phyloP scores from a whole-genome alignment of 2,888 invertebrate species.

The Sympetrum striolatum region DNA sequence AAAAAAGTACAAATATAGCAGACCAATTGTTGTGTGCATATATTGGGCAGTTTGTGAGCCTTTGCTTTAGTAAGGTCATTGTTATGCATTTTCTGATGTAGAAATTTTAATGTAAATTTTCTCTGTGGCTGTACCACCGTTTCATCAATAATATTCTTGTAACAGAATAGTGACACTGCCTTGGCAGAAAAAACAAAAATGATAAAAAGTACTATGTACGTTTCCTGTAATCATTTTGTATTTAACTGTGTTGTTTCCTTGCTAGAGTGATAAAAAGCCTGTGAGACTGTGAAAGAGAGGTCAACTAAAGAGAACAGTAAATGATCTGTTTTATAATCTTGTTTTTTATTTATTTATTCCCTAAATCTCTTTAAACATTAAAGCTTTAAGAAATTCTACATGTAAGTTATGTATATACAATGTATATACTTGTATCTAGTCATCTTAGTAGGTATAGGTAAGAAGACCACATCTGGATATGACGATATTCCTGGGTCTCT shows the following conservation, averaged over 20 bases:
- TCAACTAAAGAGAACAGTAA: background rate
- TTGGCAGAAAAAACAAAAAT: background rate
- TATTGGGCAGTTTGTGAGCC: background rate
- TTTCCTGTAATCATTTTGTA: background rate
- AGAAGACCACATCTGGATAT: too few species aligned
- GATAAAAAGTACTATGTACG: background rate
- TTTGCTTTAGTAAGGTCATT: conserved; percentile 6
- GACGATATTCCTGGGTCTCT: too few species aligned
- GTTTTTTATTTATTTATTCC: background rate
- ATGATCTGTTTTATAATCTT: background rate
- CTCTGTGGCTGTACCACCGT: background rate
- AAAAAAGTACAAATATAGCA: conserved; percentile 35
- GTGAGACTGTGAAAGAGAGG: background rate
- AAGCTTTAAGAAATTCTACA: background rate
- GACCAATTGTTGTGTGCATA: background rate
- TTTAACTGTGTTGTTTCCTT: conserved; percentile 8
- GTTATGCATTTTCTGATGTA: conserved; percentile 21
- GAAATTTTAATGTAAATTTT: background rate
- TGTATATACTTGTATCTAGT: too few species aligned
- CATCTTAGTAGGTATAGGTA: too few species aligned
- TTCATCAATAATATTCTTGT: conserved; percentile 17
- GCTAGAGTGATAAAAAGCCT: background rate
- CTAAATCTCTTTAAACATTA: background rate
- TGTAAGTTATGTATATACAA: background rate
- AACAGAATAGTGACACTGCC: conserved; percentile 1